phyloP scores from a whole-genome alignment of 1,140 invertebrate species.

The Aradophagus sp. region DNA sequence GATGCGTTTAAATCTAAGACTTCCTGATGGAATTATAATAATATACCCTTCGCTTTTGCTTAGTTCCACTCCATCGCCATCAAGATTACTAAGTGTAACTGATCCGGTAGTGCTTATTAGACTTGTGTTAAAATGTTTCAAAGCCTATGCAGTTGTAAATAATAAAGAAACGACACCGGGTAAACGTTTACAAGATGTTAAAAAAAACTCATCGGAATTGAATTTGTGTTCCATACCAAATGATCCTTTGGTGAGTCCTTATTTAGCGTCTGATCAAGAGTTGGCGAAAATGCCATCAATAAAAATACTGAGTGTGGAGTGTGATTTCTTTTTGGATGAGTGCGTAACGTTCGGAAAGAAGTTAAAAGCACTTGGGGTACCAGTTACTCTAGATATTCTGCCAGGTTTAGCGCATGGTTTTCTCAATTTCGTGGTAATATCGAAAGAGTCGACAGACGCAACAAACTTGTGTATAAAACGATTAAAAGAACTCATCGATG shows the following conservation, averaged over 20 bases:
- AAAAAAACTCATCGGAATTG: slow-evolving; percentile 77
- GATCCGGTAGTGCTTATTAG: slow-evolving; percentile 97
- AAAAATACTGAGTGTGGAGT: slow-evolving; percentile 88
- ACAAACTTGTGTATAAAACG: slow-evolving; percentile 83
- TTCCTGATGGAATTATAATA: too few species aligned
- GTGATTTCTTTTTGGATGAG: slow-evolving; percentile 98
- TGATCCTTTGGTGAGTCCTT: slow-evolving; percentile 91
- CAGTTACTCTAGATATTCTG: slow-evolving; percentile 88
- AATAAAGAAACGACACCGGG: slow-evolving; percentile 52
- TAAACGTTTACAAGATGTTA: slow-evolving; percentile 64
- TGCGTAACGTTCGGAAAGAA: slow-evolving; percentile 95
- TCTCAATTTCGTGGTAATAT: slow-evolving; percentile 88
- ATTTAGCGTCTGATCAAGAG: slow-evolving; percentile 85
- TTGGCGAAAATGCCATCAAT: slow-evolving; percentile 86
- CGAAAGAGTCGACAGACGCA: slow-evolving; percentile 87
- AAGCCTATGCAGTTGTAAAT: slow-evolving; percentile 75
- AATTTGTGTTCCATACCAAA: slow-evolving; percentile 86
- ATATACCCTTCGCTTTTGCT: slow-evolving; percentile 88
- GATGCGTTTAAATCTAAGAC: too few species aligned
- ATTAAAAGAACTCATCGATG: slow-evolving; percentile 79
- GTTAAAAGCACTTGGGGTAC: slow-evolving; percentile 83
- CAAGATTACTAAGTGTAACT: slow-evolving; percentile 92
- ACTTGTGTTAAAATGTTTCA: slow-evolving; percentile 89
- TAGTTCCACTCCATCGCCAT: slow-evolving; percentile 92
- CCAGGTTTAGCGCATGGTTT: slow-evolving; percentile 97